A percentile compares a stretch with the other conserved stretches of the same genome.
Evolutionary conservation across 1,140 invertebrate species (phyloP).

Genomic region (Diabrotica virgifera): DNA sequence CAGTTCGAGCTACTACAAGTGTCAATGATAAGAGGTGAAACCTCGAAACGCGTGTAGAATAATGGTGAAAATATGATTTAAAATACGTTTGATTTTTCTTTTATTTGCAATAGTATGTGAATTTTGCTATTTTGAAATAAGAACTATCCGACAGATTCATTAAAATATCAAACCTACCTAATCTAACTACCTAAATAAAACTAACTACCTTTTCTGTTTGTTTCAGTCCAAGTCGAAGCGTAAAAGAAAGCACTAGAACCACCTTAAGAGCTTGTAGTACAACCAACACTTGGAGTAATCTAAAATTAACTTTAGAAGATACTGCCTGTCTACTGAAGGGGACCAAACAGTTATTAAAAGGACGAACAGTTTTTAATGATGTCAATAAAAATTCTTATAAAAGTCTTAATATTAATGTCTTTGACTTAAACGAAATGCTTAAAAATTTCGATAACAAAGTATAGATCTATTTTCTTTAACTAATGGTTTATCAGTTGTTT

Average conservation of each 20-base stretch:
- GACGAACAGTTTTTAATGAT: conserved; percentile 8
- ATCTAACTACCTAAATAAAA: too few species aligned
- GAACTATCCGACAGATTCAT: not conserved
- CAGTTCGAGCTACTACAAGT: too few species aligned
- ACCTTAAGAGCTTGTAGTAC: conserved; percentile 1
- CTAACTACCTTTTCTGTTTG: conserved; percentile 7
- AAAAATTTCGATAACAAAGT: conserved; percentile 26
- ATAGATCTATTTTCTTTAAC: too few species aligned
- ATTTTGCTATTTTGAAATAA: not conserved
- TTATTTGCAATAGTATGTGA: not conserved
- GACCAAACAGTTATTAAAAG: conserved; percentile 28
- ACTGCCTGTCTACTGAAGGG: conserved; percentile 36
- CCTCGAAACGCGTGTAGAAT: too few species aligned
- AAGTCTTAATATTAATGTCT: conserved; percentile 24
- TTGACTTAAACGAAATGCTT: conserved; percentile 46
- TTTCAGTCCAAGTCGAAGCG: conserved; percentile 32
- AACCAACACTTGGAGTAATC: conserved; percentile 1
- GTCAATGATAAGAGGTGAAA: too few species aligned
- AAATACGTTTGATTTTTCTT: not conserved
- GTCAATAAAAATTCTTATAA: conserved; percentile 27
- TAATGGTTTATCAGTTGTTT: too few species aligned
- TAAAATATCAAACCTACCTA: conserved; percentile 20
- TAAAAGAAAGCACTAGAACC: conserved; percentile 28
- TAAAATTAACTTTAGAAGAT: conserved; percentile 29
- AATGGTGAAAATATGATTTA: too few species aligned